Evolutionary conservation across 2,797 vertebrate species (phyloP).

Genomic region (Bradypodion ventrale): DNA sequence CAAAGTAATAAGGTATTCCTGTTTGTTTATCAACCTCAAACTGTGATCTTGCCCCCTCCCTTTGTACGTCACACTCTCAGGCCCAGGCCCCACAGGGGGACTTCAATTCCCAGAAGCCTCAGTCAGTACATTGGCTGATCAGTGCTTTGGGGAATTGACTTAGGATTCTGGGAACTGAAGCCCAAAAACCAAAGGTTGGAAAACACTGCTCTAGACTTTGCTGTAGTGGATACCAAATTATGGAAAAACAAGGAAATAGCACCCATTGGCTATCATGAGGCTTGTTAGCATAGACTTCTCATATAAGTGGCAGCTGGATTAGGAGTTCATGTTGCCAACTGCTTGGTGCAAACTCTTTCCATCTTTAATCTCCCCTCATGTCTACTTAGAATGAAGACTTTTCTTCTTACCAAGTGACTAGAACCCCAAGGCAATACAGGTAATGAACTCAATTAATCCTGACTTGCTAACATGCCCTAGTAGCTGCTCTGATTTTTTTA

Average conservation of each 20-base stretch:
- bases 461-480: conserved; percentile 28
- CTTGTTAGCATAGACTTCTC: conserved; percentile 61
- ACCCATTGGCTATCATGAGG: conserved; percentile 62
- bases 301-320: conserved; percentile 63
- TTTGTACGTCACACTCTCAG: no score
- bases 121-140: no score
- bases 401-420: conserved; percentile 45
- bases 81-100: no score
- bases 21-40: no score
- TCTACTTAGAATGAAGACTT: conserved; percentile 43
- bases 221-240: conserved; percentile 61
- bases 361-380: conserved; percentile 56
- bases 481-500: conserved; percentile 19
- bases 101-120: no score
- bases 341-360: conserved; percentile 56
- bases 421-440: conserved; percentile 53
- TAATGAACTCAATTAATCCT: conserved; percentile 40
- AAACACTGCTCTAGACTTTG: conserved; percentile 47
- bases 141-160: no score
- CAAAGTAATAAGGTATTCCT: no score
- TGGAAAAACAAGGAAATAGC: conserved; percentile 58
- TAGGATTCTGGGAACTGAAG: no score
- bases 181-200: no score
- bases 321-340: conserved; percentile 59
- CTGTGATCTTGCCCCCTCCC: no score